Evolutionary conservation across 37 sponge, comb jelly and placozoan genomes (phyloP).

Genomic region (Theonella swinhoei): DNA sequence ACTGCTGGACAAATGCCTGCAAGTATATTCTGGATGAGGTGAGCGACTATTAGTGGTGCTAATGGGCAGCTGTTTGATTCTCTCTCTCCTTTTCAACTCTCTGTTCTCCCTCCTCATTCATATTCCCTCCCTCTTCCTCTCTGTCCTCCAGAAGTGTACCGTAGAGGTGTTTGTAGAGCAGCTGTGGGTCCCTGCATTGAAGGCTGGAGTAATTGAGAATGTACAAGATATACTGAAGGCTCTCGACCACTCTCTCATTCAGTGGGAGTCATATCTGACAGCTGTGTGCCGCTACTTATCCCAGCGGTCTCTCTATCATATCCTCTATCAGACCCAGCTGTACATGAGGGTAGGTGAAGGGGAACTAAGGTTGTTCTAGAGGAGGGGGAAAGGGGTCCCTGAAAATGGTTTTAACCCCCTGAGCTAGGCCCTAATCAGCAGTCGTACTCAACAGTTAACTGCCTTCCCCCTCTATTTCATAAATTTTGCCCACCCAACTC

Average conservation of each 20-base stretch:
- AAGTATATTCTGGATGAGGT: constrained; percentile 71
- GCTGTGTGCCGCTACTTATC: constrained; percentile 72
- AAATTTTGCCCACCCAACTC: no score
- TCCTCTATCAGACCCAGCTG: constrained; percentile 77
- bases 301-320: constrained; percentile 42
- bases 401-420: no score
- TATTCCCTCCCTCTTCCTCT: background rate
- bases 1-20: constrained; percentile 75
- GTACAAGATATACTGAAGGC: constrained; percentile 55
- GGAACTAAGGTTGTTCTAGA: no score
- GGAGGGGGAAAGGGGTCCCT: no score
- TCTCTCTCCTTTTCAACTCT: no score
- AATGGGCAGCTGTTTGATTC: no score
- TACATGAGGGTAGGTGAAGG: constrained; percentile 87
- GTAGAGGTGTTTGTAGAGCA: constrained; percentile 83
- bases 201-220: constrained; percentile 52
- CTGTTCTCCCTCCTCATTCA: background rate
- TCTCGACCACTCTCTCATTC: constrained; percentile 51
- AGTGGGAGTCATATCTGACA: constrained; percentile 80
- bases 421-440: no score
- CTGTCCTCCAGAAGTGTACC: constrained; percentile 62
- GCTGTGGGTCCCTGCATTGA: constrained; percentile 76
- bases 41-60: constrained; percentile 4
- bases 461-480: no score
- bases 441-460: no score